These are phyloP conservation scores for Anoncus sp. DNA, from an alignment of 2,888 invertebrate species.

Conservation along the genomic window DNA sequence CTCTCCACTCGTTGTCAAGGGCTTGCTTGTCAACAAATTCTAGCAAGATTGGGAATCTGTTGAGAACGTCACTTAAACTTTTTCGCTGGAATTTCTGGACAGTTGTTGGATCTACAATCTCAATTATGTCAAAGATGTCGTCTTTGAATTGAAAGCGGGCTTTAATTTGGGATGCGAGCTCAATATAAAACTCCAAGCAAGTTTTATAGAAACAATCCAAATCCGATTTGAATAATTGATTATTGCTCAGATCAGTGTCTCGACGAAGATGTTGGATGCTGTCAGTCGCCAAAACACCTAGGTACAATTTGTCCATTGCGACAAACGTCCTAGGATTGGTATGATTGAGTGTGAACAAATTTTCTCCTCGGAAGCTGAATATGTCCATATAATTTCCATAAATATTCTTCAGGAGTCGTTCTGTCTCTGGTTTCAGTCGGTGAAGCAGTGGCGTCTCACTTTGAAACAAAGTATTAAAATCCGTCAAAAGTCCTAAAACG, in stretches of 20 bases:
- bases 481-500: constrained; percentile 64
- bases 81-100: constrained; percentile 61
- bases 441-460: constrained; percentile 64
- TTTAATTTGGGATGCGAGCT: constrained; percentile 43
- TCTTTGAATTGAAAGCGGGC: constrained; percentile 61
- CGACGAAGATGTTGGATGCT: neutral
- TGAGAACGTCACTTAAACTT: constrained; percentile 46
- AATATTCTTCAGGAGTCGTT: constrained; percentile 62
- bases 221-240: too few species aligned
- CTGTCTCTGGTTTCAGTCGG: constrained; percentile 63
- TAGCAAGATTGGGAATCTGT: constrained; percentile 62
- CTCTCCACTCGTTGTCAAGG: constrained; percentile 63
- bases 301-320: constrained; percentile 1
- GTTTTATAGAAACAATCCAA: too few species aligned
- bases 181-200: constrained; percentile 10
- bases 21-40: constrained; percentile 50
- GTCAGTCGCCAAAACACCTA: neutral
- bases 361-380: constrained; percentile 1
- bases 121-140: constrained; percentile 62
- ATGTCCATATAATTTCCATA: constrained; percentile 40
- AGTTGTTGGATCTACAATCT: constrained; percentile 56
- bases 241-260: neutral
- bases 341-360: constrained; percentile 24
- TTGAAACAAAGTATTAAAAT: constrained; percentile 71
- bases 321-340: constrained; percentile 3